Base-by-base conservation (phyloP, 2,888 invertebrate genomes). In the Danaus chrysippus region DNA sequence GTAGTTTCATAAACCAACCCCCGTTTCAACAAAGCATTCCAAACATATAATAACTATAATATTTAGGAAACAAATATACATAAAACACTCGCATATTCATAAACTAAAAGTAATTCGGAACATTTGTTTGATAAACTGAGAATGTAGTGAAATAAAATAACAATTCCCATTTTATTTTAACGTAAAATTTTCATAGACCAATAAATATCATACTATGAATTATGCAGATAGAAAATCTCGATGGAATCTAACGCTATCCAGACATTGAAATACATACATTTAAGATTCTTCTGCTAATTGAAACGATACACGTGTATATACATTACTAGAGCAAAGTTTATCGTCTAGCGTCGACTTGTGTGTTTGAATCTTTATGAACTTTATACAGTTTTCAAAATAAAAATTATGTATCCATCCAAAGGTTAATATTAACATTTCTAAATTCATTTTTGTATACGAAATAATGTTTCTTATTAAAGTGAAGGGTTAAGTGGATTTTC, bases 221-320 rank as follows among this genome's bases (percentile, higher is more conserved):
- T 61, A 49, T 56, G 52, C 54, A 54, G 59, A 61, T 58, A 59
- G 44, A 43, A 61, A 53, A 63, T 34, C 60, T 55, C 56, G 59
- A 57, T 59, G 43, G 46, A 59, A 57, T 57, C 56, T 54, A 44
- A 57, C 56, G 52, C 59, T 56, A 59, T 59, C 53, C 53, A 44
- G 56, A 56, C 56, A 56, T 63, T 63, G 56, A 54, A 63, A 17
- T 61, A 54, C 58, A 54, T 54, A 62, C 58, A 54, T 65, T 65
- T 62, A 63, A 63, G 64, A 70, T 68, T 64, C 68, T 70, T 67
- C 74, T 74, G 79, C 78, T 80, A 78, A 85, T 80, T 83, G 82
- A 81, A 85, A 83, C 80, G 81, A 82, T 81, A 82, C 82, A 64
- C 62, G 44, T 58, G 55, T 57, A 34, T 46, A 46, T 46, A 46